phyloP scores from a whole-genome alignment of 1,140 invertebrate species.

The Chlorops oryzae region DNA sequence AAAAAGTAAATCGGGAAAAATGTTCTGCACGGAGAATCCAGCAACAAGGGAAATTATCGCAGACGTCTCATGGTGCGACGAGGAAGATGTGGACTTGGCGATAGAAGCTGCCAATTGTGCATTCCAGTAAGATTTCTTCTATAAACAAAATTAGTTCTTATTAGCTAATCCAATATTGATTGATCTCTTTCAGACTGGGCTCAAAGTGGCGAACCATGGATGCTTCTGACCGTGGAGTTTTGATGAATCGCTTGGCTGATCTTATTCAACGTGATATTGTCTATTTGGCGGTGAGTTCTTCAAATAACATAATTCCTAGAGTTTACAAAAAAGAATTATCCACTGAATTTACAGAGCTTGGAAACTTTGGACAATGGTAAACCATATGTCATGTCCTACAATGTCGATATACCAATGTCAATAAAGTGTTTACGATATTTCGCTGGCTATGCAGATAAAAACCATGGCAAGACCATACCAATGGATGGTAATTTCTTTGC shows the following conservation, averaged over 20 bases:
- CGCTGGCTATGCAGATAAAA: conserved; percentile 58
- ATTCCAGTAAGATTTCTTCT: conserved; percentile 53
- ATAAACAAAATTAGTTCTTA: background rate
- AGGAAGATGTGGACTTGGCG: conserved; percentile 78
- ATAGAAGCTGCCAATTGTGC: conserved; percentile 79
- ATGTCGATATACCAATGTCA: conserved; percentile 64
- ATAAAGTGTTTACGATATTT: conserved; percentile 72
- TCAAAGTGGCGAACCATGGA: conserved; percentile 89
- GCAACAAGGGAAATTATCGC: conserved; percentile 77
- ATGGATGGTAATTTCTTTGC: conserved; percentile 79
- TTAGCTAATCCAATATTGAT: background rate
- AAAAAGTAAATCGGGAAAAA: conserved; percentile 79
- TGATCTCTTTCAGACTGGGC: conserved; percentile 51
- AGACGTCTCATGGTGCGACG: conserved; percentile 76
- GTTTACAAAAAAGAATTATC: too few relatives aligned
- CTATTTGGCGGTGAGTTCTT: conserved; percentile 68
- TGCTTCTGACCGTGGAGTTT: conserved; percentile 72
- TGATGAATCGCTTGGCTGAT: conserved; percentile 77
- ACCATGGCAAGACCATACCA: conserved; percentile 68
- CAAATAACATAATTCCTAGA: too few relatives aligned
- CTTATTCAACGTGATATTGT: conserved; percentile 69
- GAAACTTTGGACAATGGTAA: conserved; percentile 95
- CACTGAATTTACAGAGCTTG: conserved; percentile 67
- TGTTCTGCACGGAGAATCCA: conserved; percentile 86
- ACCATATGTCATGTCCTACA: conserved; percentile 68